Evolutionary conservation across 2,797 vertebrate genomes (phyloP), one percentile per base, ranked within the genome.

Genomic region (Prunella strophiata): DNA sequence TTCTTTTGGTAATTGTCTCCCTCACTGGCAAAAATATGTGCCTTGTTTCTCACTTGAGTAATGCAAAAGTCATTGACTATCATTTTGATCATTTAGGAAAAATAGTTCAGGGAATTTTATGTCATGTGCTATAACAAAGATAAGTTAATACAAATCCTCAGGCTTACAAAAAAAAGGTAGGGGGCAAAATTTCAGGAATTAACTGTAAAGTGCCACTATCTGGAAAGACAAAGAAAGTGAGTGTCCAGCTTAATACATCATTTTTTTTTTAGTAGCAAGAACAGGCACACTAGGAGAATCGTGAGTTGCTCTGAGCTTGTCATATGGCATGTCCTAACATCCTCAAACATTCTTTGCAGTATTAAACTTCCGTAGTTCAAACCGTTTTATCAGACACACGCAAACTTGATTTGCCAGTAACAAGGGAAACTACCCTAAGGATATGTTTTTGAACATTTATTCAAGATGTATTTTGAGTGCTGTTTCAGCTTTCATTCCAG

Each of bases 361-460:
- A 89, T 98, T 97, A 97, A 96, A 96, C 95, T 94, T 96, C 94
- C 8, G 38, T 83, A 92, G 93, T 93, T 97, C 93, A 96, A 97
- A 95, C 90, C 89, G 91, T 96, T 97, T 97, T 97, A 95, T 97
- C 97, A 97, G 97, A 96, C 51, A 50, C 91, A 91, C 5, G 21
- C 96, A 94, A 96, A 96, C 95, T 89, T 85, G 93, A 95, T 97
- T 97, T 97, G 94, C 97, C 96, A 96, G 96, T 96, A 97, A 96
- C 96, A 97, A 50, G 82, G 96, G 96, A 97, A 97, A 91, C 92
- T 97, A 91, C 96, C 97, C 97, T 94, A 61, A 94, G 97, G 97
- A 85, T 86, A 96, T 58, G 85, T 59, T 97, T 97, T 95, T 97
- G 96, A 97, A 97, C 97, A 94, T 97, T 97, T 97, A 96, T 97